Evolutionary conservation across 64 coral and sea anemone species (phyloP).

Genomic region (Pachyseris speciosa): DNA sequence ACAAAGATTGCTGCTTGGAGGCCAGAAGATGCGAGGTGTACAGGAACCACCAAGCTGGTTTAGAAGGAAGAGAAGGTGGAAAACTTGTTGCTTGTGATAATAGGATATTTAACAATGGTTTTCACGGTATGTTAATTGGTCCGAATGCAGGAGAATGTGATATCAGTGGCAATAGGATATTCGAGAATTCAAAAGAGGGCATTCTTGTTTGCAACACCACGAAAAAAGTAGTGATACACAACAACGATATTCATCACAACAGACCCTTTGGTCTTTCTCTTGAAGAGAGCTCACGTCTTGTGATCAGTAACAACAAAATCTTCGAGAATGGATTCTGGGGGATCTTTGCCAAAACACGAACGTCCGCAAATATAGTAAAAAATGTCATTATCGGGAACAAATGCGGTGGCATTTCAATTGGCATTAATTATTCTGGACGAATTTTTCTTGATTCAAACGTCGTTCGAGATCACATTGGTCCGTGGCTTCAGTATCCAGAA

Average conservation of each 20-base stretch:
- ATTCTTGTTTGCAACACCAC: too few species aligned
- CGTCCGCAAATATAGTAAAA: slow-evolving; percentile 25
- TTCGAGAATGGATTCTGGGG: slow-evolving; percentile 80
- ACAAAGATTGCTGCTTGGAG: slow-evolving; percentile 16
- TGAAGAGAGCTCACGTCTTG: not conserved
- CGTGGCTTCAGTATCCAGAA: slow-evolving; percentile 43
- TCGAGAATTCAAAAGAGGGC: too few species aligned
- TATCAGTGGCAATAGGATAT: too few species aligned
- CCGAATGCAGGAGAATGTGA: too few species aligned
- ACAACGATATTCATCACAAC: too few species aligned
- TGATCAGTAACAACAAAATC: too few species aligned
- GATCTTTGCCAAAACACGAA: slow-evolving; percentile 23
- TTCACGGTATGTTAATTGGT: too few species aligned
- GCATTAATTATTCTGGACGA: slow-evolving; percentile 68
- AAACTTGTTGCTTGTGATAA: too few species aligned
- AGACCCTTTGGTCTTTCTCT: slow-evolving; percentile 53
- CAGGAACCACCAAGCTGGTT: too few species aligned
- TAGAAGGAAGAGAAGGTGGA: too few species aligned
- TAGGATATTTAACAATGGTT: too few species aligned
- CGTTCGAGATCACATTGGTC: slow-evolving; percentile 66
- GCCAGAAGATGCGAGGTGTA: too few species aligned
- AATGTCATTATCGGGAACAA: slow-evolving; percentile 64
- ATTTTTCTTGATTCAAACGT: slow-evolving; percentile 32
- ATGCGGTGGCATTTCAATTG: slow-evolving; percentile 78
- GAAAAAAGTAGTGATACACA: not conserved